Percentiles rank a stretch among this genome's conserved stretches.
Conservation (phyloP, 53 echinoderm and acorn worm species). For the Crossaster papposus region DNA sequence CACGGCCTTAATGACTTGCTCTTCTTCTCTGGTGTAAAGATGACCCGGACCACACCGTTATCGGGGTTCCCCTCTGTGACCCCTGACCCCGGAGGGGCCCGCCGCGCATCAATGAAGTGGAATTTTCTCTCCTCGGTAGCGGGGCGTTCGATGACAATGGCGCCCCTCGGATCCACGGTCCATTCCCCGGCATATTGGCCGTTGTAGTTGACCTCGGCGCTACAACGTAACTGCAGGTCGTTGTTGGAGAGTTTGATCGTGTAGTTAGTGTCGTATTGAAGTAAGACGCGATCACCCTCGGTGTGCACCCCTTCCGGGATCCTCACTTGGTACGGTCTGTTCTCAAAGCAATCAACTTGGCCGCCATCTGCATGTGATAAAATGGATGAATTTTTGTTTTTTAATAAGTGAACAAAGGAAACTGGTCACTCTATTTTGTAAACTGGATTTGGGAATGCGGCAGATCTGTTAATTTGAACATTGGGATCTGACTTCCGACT, state of each 20-base stretch:
- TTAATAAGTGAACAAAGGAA: no score
- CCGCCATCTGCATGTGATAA: constrained; percentile 3
- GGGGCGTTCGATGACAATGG: constrained; percentile 22
- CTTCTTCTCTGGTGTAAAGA: constrained; percentile 17
- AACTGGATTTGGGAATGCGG: no score
- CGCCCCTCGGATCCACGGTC: constrained; percentile 11
- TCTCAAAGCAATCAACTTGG: constrained; percentile 16
- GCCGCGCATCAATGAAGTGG: constrained; percentile 31
- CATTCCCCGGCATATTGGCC: constrained; percentile 44
- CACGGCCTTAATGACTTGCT: background rate
- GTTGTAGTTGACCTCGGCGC: constrained; percentile 30
- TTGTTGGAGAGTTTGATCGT: constrained; percentile 25
- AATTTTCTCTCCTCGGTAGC: constrained; percentile 28
- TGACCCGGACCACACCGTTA: constrained; percentile 34
- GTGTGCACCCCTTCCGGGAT: constrained; percentile 35
- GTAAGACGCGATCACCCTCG: constrained; percentile 26
- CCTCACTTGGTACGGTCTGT: constrained; percentile 21
- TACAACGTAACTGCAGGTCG: constrained; percentile 11
- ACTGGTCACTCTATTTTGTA: no score
- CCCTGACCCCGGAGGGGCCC: constrained; percentile 34
- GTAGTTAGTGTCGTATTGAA: constrained; percentile 19
- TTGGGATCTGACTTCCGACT: no score
- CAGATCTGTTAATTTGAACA: no score
- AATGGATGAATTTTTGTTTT: background rate
- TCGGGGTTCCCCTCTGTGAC: constrained; percentile 34